Base-by-base conservation (phyloP, 2,888 invertebrate species). In the Caenorhabditis sp. region DNA sequence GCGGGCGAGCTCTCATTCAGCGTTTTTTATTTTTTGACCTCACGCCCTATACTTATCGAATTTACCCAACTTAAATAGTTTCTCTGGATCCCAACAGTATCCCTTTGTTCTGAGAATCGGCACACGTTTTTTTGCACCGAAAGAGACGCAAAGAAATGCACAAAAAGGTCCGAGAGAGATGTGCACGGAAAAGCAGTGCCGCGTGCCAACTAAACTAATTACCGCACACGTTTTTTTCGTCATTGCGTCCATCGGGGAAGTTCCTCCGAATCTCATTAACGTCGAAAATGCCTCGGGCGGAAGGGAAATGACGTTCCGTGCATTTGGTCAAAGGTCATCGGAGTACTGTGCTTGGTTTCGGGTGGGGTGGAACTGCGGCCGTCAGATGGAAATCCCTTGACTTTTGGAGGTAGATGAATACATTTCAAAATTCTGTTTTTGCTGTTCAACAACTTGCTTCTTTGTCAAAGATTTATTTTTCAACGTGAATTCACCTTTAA, bases 151-250 rank as follows among this genome's bases (percentile, higher is more conserved):
- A 20, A 46, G 22, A 45, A 53, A 8, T 13, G 24, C 5, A 35
- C n/a, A 53, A 61, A 35, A 13, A 30, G 9, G 24, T 43, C 53
- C 43, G 24, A 43, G 63, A 53, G 63, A 53, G 39, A 53, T 52
- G 63, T 30, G 30, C 30, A 7, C 53, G 32, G 1, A 41, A n/a
- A 24, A 35, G 9, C 35, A 20, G 52, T 50, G 35, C 62, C 50
- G 17, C 65, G 55, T 65, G 41, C 55, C 50, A 66, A 66, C 56
- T 66, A 66, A 66, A 66, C 66, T 66, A 66, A 66, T 66, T 66
- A 66, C 56, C 66, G 17, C 39, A n/a, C n/a, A n/a, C 30, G 27
- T 30, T 24, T 65, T 65, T 56, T 27, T 53, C 48, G 37, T 45
- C 53, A 55, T 45, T 63, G 50, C 41, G 50, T 63, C 63, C 53